phyloP scores from a whole-genome alignment of 2,888 invertebrate genomes.

The Hypena proboscidalis region DNA sequence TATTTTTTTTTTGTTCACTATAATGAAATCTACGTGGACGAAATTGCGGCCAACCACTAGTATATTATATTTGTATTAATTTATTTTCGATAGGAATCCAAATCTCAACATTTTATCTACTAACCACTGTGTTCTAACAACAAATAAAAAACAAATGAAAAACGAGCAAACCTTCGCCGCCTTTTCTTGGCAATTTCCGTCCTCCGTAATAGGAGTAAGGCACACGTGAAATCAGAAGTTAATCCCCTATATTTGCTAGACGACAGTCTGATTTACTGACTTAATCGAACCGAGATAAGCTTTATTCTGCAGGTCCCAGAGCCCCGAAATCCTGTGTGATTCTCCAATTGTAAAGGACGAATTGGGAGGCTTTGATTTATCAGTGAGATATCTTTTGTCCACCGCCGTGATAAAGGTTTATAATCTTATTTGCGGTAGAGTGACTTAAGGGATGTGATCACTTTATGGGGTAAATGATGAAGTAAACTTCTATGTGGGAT shows the following conservation, averaged over 20 bases:
- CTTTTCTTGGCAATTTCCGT: conserved; percentile 77
- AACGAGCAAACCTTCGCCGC: conserved; percentile 59
- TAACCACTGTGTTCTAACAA: conserved; percentile 52
- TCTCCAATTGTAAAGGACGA: conserved; percentile 51
- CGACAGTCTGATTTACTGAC: conserved; percentile 74
- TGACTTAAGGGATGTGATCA: conserved; percentile 12
- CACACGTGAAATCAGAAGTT: conserved; percentile 78
- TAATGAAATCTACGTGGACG: too few species aligned
- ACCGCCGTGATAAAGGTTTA: conserved; percentile 24
- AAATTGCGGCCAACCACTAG: too few species aligned
- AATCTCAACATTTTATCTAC: conserved; percentile 60
- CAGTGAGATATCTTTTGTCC: conserved; percentile 22
- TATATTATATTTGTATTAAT: too few species aligned
- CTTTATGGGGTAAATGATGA: not conserved
- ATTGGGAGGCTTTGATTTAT: conserved; percentile 53
- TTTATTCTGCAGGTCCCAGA: conserved; percentile 62
- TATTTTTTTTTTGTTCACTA: too few species aligned
- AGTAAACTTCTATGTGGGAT: not conserved
- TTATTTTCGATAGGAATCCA: too few species aligned
- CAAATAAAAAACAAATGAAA: conserved; percentile 76
- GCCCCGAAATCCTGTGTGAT: conserved; percentile 51
- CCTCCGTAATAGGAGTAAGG: conserved; percentile 66
- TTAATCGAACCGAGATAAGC: conserved; percentile 68
- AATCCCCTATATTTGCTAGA: conserved; percentile 71
- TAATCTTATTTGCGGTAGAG: conserved; percentile 8